These are phyloP conservation scores for Cassiopea andromeda DNA, from an alignment of 30 jellyfish, hydroid and myxozoan genomes.

Conservation along the genomic window DNA sequence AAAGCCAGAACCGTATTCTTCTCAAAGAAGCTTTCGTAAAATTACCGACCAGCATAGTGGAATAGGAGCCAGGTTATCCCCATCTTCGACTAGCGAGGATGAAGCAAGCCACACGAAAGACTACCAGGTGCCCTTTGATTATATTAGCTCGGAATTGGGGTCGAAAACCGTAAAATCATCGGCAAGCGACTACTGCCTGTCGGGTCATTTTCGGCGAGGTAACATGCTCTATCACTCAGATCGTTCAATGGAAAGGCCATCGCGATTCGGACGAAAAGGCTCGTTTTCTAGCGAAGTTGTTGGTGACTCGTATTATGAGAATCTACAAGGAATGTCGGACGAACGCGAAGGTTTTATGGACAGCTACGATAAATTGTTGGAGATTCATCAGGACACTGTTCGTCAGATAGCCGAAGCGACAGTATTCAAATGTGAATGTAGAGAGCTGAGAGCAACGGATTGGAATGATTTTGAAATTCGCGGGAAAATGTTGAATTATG, in stretches of 20 bases:
- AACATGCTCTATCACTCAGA: slow-evolving; percentile 20
- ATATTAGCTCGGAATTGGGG: neutral
- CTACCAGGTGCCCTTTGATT: slow-evolving; percentile 26
- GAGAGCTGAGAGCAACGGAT: slow-evolving; percentile 26
- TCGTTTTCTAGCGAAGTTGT: neutral
- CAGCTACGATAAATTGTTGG: slow-evolving; percentile 78
- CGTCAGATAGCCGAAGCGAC: slow-evolving; percentile 83
- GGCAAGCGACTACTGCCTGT: slow-evolving; percentile 20
- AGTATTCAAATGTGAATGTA: slow-evolving; percentile 72
- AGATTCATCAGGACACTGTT: slow-evolving; percentile 82
- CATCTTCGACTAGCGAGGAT: slow-evolving; percentile 65
- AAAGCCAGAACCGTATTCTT: slow-evolving; percentile 70
- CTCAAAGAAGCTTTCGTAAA: slow-evolving; percentile 60
- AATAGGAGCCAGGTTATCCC: slow-evolving; percentile 49
- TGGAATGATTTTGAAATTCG: slow-evolving; percentile 81
- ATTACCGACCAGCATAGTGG: slow-evolving; percentile 17
- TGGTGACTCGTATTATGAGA: slow-evolving; percentile 40
- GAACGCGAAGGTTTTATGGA: slow-evolving; percentile 34
- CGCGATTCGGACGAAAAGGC: slow-evolving; percentile 2
- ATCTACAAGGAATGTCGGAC: slow-evolving; percentile 34
- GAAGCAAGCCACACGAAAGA: slow-evolving; percentile 11
- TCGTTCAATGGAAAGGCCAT: slow-evolving; percentile 3
- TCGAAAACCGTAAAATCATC: slow-evolving; percentile 12
- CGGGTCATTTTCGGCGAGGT: slow-evolving; percentile 24
- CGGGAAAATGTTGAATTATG: slow-evolving; percentile 78